Conservation (phyloP, 2,888 invertebrate genomes). For the Endomychus coccineus region DNA sequence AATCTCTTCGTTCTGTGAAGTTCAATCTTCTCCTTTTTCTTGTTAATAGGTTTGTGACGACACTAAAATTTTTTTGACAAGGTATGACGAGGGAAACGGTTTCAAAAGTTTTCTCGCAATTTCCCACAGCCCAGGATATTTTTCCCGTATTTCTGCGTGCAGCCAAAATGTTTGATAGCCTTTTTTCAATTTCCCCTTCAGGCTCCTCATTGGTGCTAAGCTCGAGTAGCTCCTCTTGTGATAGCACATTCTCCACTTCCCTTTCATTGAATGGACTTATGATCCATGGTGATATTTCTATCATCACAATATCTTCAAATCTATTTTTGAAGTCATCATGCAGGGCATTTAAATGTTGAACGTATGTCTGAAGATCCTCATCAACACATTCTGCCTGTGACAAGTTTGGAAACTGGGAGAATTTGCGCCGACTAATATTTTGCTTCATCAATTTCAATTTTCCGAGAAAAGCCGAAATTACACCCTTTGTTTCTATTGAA, state of each 20-base stretch:
- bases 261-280: conserved; percentile 9
- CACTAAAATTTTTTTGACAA: conserved; percentile 7
- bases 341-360: conserved; percentile 3
- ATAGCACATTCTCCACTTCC: conserved; percentile 12
- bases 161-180: conserved; percentile 6
- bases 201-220: conserved; percentile 12
- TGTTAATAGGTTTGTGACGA: conserved; percentile 6
- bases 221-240: conserved; percentile 12
- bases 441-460: too few relatives aligned
- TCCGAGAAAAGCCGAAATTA: too few relatives aligned
- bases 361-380: conserved; percentile 4
- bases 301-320: conserved; percentile 7
- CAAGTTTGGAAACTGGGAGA: too few relatives aligned
- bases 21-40: conserved; percentile 8
- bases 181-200: conserved; percentile 8
- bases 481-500: too few relatives aligned
- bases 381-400: conserved; percentile 2
- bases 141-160: conserved; percentile 4
- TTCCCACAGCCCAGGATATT: conserved; percentile 6
- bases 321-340: conserved; percentile 3
- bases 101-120: conserved; percentile 7
- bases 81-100: conserved; percentile 6
- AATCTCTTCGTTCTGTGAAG: conserved; percentile 7
- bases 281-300: conserved; percentile 8
- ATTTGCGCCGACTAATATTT: too few relatives aligned